Percentiles rank a stretch among this genome's conserved stretches.
Evolutionary conservation across 2,888 invertebrate genomes (phyloP).

Genomic region (Sphaerophoria rueppellii): DNA sequence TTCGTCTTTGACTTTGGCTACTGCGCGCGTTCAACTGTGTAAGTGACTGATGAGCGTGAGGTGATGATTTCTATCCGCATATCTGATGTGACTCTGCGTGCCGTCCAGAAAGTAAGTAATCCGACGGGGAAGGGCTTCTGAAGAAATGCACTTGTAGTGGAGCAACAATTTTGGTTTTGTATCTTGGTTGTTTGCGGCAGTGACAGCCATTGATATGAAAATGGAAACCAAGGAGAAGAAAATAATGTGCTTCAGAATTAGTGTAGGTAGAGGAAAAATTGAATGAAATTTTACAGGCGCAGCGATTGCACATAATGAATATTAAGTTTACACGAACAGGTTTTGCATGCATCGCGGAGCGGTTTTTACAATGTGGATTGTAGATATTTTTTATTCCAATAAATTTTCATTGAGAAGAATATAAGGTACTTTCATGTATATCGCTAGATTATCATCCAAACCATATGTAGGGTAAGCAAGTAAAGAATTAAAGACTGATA

Average conservation of each 20-base stretch:
- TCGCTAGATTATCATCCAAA: no score
- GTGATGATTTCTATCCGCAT: constrained; percentile 21
- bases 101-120: neutral
- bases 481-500: no score
- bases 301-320: neutral
- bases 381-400: no score
- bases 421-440: no score
- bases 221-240: constrained; percentile 28
- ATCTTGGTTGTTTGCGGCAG: constrained; percentile 23
- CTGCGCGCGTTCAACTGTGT: constrained; percentile 19
- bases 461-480: no score
- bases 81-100: constrained; percentile 11
- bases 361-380: no score
- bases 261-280: constrained; percentile 20
- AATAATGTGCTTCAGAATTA: neutral
- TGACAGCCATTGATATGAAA: constrained; percentile 50
- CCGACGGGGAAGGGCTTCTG: constrained; percentile 13
- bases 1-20: neutral
- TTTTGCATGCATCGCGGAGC: no score
- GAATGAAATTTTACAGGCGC: constrained; percentile 46
- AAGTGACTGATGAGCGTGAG: constrained; percentile 14
- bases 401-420: no score
- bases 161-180: constrained; percentile 23
- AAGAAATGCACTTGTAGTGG: constrained; percentile 23
- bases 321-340: neutral